Evolutionary conservation across 1,140 invertebrate genomes (phyloP).

Genomic region (Pachyrhynchus sulphureomaculatus): DNA sequence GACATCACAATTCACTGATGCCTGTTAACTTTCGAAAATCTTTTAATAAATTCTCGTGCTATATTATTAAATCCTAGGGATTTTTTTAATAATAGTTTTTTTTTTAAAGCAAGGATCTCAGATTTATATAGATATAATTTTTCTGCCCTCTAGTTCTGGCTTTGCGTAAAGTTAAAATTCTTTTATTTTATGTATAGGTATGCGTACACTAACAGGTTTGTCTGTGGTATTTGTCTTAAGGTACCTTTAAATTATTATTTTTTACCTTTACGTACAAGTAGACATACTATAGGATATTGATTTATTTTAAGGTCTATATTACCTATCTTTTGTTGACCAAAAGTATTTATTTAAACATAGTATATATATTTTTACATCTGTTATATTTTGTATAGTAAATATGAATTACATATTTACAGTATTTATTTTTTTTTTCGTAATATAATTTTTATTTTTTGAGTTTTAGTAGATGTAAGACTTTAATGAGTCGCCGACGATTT

Average conservation of each 20-base stretch:
- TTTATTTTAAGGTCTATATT: too few relatives aligned
- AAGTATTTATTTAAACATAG: slow-evolving; percentile 21
- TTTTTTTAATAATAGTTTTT: not conserved
- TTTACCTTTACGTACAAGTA: too few relatives aligned
- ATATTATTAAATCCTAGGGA: slow-evolving; percentile 5
- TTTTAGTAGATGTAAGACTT: too few relatives aligned
- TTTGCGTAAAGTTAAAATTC: not conserved
- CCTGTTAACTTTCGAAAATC: slow-evolving; percentile 1
- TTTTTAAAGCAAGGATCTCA: slow-evolving; percentile 4
- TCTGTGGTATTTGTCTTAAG: not conserved
- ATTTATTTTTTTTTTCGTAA: not conserved
- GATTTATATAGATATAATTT: not conserved
- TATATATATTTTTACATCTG: slow-evolving; percentile 14
- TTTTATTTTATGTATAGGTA: not conserved
- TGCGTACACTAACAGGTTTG: too few relatives aligned
- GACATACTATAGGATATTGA: not conserved
- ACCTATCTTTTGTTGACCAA: slow-evolving; percentile 7
- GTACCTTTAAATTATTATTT: not conserved
- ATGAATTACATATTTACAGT: slow-evolving; percentile 8
- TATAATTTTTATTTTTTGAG: too few relatives aligned
- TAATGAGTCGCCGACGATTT: too few relatives aligned
- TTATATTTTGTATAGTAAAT: slow-evolving; percentile 7
- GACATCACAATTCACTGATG: not conserved
- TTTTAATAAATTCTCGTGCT: slow-evolving; percentile 7
- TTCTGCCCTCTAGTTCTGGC: not conserved